These are phyloP conservation scores for Lithophane leautieri DNA, from an alignment of 2,888 invertebrate genomes.

Conservation along the genomic window DNA sequence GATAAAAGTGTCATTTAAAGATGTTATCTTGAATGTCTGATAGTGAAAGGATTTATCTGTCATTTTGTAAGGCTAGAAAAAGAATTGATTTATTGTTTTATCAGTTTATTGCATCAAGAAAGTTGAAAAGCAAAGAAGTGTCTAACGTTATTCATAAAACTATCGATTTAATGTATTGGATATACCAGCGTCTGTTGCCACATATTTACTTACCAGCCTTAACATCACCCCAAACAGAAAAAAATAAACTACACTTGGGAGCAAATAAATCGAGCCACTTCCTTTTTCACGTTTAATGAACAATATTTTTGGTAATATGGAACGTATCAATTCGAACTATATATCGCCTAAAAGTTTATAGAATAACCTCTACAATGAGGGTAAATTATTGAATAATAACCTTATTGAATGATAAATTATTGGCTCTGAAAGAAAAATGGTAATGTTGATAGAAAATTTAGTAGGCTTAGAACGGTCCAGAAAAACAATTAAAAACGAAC, in stretches of 20 bases:
- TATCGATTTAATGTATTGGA: neutral
- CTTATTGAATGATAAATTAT: too few relatives aligned
- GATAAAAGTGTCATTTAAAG: constrained; percentile 14
- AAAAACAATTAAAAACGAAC: too few relatives aligned
- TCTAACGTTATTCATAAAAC: neutral
- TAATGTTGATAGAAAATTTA: too few relatives aligned
- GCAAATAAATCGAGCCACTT: too few relatives aligned
- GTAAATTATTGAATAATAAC: too few relatives aligned
- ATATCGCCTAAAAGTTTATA: too few relatives aligned
- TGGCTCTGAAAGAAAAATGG: too few relatives aligned
- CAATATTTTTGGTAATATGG: too few relatives aligned
- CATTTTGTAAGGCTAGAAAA: neutral
- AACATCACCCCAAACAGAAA: neutral
- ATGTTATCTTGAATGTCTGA: constrained; percentile 15
- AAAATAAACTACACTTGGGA: neutral
- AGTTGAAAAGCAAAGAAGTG: neutral
- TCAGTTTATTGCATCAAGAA: constrained; percentile 9
- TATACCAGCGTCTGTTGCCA: neutral
- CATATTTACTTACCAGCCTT: neutral
- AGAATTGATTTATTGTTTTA: constrained; percentile 40
- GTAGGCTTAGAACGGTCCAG: too few relatives aligned
- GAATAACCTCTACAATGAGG: too few relatives aligned
- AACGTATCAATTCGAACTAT: too few relatives aligned
- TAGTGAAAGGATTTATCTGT: constrained; percentile 8
- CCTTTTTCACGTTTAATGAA: too few relatives aligned